Evolutionary conservation across 2,888 invertebrate genomes (phyloP), one percentile per base, ranked within the genome.

Genomic region (Marasmarcha lunaedactyla): DNA sequence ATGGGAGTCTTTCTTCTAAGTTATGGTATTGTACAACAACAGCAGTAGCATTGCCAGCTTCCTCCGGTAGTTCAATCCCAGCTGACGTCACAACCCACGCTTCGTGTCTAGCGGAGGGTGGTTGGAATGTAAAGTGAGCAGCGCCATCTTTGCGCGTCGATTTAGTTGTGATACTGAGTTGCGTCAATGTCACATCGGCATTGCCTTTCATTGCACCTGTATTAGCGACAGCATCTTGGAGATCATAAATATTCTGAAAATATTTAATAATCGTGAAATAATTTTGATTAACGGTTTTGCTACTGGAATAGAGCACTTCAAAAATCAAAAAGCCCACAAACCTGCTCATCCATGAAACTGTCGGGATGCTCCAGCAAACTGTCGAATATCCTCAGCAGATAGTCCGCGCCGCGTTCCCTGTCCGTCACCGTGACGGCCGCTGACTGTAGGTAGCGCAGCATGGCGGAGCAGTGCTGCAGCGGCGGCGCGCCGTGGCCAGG

Each of bases 311-410:
- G 7, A 20, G 7, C 3, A 20, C 3, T 20, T 3, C 3, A 20
- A 20, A 7, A 20, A 20, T 20, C 7, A 20, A 20, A 3, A 7
- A 5, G 20, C 4, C 20, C 20, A 20, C 20, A 7, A 64, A 93
- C 93, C 87, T 90, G 87, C 68, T 90, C 89, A 71, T 88, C 89
- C 44, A 91, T 85, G 50, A 93, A 86, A 9, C 92, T 88, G 53
- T 88, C 84, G 25, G 87, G 86, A 51, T 79, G 69, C 44, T 65
- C 71, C 35, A 83, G 46, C 30, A 83, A 49, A 6, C 60, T 67
- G 25, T 81, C 76, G 37, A 63, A 79, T 26, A 81, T 87, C 54
- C 85, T 86, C 49, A 92, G 70, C 37, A 93, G 81, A 49, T 86
- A 85, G 61, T 90, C 88, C 33, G 89, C 79, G 47, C 91, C 89